phyloP scores from a whole-genome alignment of 2,113 vertebrate genomes.

The Speoplatyrhinus poulsoni region DNA sequence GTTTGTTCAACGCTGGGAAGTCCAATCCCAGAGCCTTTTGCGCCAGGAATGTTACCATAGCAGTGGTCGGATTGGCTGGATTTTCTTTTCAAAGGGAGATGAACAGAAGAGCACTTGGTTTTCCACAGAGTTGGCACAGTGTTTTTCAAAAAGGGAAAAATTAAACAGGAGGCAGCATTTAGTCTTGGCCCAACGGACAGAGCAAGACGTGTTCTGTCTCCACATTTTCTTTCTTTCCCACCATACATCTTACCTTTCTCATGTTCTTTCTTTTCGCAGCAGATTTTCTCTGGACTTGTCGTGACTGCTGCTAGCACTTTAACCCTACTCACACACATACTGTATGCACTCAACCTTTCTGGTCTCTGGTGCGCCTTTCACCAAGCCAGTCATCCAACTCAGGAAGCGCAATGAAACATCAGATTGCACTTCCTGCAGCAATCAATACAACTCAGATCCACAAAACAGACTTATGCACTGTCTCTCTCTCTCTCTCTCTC shows the following conservation, averaged over 20 bases:
- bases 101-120: conserved; percentile 17
- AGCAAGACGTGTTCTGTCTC: conserved; percentile 50
- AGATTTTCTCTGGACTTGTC: conserved; percentile 19
- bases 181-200: conserved; percentile 65
- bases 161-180: conserved; percentile 58
- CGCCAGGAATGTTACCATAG: conserved; percentile 11
- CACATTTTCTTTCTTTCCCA: background rate
- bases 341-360: background rate
- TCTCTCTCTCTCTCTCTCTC: background rate
- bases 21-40: conserved; percentile 7
- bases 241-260: background rate
- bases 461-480: conserved; percentile 1
- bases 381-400: conserved; percentile 64
- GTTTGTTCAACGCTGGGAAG: conserved; percentile 15
- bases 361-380: conserved; percentile 37
- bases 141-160: conserved; percentile 43
- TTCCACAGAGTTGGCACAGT: conserved; percentile 21
- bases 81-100: background rate
- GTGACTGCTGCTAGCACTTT: conserved; percentile 26
- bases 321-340: conserved; percentile 6
- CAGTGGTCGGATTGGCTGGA: background rate
- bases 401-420: conserved; percentile 76
- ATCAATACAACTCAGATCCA: conserved; percentile 70
- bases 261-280: background rate
- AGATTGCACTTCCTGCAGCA: conserved; percentile 81